These are phyloP conservation scores for Sparus aurata DNA, from an alignment of 2,797 vertebrate genomes.

Conservation along the genomic window DNA sequence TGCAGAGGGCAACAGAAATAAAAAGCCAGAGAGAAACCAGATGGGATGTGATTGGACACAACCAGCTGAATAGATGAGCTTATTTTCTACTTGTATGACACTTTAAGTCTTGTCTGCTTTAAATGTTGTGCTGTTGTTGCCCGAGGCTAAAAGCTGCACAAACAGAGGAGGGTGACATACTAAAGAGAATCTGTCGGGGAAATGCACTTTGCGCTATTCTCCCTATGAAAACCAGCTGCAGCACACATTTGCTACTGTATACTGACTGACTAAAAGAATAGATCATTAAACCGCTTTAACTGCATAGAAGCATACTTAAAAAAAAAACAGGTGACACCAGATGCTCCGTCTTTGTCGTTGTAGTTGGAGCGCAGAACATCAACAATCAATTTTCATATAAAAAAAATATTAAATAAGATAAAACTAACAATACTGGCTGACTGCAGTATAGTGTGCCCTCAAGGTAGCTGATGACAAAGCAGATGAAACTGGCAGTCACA, in stretches of 20 bases:
- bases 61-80: slow-evolving; percentile 52
- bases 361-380: neutral
- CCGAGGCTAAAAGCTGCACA: slow-evolving; percentile 53
- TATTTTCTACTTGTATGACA: slow-evolving; percentile 60
- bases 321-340: slow-evolving; percentile 13
- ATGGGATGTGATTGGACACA: slow-evolving; percentile 43
- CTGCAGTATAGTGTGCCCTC: neutral
- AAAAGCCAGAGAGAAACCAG: slow-evolving; percentile 4
- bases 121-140: slow-evolving; percentile 59
- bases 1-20: slow-evolving; percentile 33
- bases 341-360: neutral
- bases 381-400: neutral
- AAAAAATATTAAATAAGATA: neutral
- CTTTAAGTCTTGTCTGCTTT: slow-evolving; percentile 60
- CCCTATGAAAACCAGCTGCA: slow-evolving; percentile 28
- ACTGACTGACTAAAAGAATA: neutral
- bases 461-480: neutral
- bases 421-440: neutral
- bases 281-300: neutral
- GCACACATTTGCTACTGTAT: neutral
- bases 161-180: slow-evolving; percentile 42
- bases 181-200: slow-evolving; percentile 47
- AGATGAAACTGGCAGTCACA: neutral
- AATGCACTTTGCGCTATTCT: slow-evolving; percentile 46
- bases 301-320: neutral